phyloP scores from a whole-genome alignment of 2,113 vertebrate genomes.

The Indicator indicator region DNA sequence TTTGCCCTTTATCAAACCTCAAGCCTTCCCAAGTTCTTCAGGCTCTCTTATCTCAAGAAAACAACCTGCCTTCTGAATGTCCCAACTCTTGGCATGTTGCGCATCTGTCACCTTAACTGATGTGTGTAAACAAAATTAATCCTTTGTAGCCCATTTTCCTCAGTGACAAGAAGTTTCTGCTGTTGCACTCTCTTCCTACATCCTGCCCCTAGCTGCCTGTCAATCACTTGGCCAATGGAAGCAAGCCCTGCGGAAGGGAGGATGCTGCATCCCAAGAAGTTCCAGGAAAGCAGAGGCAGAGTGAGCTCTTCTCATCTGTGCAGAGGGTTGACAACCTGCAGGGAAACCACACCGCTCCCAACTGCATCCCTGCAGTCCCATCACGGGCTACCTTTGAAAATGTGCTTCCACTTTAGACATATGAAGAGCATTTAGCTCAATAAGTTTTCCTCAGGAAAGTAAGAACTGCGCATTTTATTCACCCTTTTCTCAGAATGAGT shows the following conservation, averaged over 20 bases:
- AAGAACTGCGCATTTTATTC: background rate
- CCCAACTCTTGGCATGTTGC: fast-evolving
- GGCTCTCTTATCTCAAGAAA: background rate
- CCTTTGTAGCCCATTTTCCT: background rate
- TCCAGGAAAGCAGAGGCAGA: background rate
- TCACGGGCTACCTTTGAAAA: background rate
- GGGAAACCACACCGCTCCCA: background rate
- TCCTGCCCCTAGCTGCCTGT: background rate
- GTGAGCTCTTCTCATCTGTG: background rate
- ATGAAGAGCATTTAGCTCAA: background rate
- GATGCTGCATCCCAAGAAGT: background rate
- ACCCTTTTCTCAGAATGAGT: background rate
- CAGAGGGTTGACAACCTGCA: background rate
- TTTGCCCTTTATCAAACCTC: background rate
- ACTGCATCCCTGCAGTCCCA: background rate
- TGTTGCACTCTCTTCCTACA: background rate
- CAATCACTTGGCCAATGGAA: background rate
- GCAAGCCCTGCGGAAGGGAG: background rate
- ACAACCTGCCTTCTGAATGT: background rate
- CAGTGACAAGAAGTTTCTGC: background rate
- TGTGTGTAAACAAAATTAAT: background rate
- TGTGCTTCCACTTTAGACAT: background rate
- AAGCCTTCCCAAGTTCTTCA: background rate
- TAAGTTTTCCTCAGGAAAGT: background rate
- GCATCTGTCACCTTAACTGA: background rate